Evolutionary conservation across 2,113 vertebrate species (phyloP).

Genomic region (Scophthalmus maximus): DNA sequence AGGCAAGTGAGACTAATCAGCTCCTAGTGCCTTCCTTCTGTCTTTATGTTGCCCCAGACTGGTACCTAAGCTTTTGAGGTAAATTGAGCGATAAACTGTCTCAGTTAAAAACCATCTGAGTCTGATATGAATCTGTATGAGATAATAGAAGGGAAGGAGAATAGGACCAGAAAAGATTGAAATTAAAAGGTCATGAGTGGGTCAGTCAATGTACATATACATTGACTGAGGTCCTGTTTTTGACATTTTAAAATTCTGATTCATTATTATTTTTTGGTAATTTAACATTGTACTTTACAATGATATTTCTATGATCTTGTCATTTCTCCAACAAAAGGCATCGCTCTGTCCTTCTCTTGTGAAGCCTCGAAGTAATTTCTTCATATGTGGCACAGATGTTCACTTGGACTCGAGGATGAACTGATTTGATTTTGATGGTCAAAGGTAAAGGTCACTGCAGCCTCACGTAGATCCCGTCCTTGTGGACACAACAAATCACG

Average conservation of each 20-base stretch:
- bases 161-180: background rate
- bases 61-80: constrained; percentile 54
- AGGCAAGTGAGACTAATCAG: constrained; percentile 39
- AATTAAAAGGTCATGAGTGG: constrained; percentile 19
- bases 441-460: background rate
- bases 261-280: too few relatives aligned
- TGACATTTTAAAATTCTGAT: too few relatives aligned
- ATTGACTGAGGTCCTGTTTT: too few relatives aligned
- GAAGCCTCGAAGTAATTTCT: background rate
- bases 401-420: background rate
- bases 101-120: constrained; percentile 36
- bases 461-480: too few relatives aligned
- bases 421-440: background rate
- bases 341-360: background rate
- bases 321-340: too few relatives aligned
- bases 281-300: too few relatives aligned
- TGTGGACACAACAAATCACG: background rate
- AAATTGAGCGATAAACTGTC: constrained; percentile 67
- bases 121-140: constrained; percentile 41
- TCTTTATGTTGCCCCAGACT: constrained; percentile 58
- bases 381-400: background rate
- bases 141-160: constrained; percentile 5
- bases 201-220: background rate
- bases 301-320: background rate
- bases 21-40: constrained; percentile 37